Evolutionary conservation across 2,888 invertebrate genomes (phyloP).

Genomic region (Diplolepis rosae): DNA sequence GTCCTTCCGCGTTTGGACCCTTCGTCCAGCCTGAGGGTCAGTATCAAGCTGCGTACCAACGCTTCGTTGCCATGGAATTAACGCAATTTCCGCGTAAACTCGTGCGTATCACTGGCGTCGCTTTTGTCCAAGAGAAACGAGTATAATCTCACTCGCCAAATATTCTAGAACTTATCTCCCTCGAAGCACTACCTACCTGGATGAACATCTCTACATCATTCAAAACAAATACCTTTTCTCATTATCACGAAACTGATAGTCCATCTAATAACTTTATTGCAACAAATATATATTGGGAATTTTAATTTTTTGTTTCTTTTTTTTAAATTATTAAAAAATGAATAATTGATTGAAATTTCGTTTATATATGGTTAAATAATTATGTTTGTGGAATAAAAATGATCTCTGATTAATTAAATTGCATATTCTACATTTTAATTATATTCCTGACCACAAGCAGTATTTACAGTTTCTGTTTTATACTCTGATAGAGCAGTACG

Average conservation of each 20-base stretch:
- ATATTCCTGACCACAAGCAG: neutral
- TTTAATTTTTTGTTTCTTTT: too few species aligned
- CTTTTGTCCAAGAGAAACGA: constrained; percentile 45
- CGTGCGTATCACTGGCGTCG: constrained; percentile 49
- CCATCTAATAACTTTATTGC: too few species aligned
- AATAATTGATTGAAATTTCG: neutral
- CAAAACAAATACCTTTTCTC: neutral
- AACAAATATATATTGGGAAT: too few species aligned
- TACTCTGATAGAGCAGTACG: neutral
- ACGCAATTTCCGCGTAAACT: constrained; percentile 56
- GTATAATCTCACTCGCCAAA: constrained; percentile 50
- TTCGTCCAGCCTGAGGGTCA: constrained; percentile 40
- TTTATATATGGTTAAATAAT: neutral
- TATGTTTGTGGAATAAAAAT: neutral
- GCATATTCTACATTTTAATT: neutral
- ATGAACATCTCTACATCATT: neutral
- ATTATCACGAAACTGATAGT: neutral
- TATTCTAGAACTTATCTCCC: neutral
- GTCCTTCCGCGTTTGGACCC: constrained; percentile 24
- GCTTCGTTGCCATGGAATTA: constrained; percentile 49
- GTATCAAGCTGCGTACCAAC: constrained; percentile 38
- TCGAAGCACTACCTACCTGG: neutral
- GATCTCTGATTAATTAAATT: neutral
- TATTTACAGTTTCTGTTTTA: neutral
- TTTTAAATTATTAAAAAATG: neutral